Evolutionary conservation across 2,113 vertebrate genomes (phyloP).

Genomic region (Salminus brasiliensis): DNA sequence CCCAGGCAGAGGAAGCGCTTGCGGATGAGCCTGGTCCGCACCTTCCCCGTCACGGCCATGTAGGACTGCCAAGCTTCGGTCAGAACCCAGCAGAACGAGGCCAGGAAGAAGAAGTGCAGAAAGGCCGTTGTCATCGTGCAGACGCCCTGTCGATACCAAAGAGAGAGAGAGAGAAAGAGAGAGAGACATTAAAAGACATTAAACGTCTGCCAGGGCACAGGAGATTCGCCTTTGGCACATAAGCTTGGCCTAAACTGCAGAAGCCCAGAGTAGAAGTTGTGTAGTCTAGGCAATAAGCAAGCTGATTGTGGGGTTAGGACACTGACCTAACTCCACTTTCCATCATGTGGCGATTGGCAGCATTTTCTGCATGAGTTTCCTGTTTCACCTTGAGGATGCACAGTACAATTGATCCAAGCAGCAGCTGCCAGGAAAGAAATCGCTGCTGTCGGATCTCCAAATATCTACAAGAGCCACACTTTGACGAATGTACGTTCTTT

Average conservation of each 20-base stretch:
- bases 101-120: slow-evolving; percentile 99
- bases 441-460: no score
- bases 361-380: neutral
- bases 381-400: neutral
- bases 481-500: no score
- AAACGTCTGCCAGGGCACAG: neutral
- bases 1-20: slow-evolving; percentile 98
- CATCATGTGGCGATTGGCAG: neutral
- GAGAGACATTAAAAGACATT: no score
- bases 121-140: slow-evolving; percentile 97
- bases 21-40: slow-evolving; percentile 95
- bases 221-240: neutral
- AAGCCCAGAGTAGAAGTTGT: neutral
- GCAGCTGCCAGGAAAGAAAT: no score
- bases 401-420: neutral
- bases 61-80: slow-evolving; percentile 99
- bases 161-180: slow-evolving; percentile 54
- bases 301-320: neutral
- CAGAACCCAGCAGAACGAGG: slow-evolving; percentile 99
- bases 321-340: neutral
- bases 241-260: neutral
- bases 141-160: slow-evolving; percentile 81
- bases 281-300: neutral
- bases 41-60: slow-evolving; percentile 99
- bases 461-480: no score